Conservation (phyloP, 2,797 vertebrate species). For the Mormyrops attenuatus region DNA sequence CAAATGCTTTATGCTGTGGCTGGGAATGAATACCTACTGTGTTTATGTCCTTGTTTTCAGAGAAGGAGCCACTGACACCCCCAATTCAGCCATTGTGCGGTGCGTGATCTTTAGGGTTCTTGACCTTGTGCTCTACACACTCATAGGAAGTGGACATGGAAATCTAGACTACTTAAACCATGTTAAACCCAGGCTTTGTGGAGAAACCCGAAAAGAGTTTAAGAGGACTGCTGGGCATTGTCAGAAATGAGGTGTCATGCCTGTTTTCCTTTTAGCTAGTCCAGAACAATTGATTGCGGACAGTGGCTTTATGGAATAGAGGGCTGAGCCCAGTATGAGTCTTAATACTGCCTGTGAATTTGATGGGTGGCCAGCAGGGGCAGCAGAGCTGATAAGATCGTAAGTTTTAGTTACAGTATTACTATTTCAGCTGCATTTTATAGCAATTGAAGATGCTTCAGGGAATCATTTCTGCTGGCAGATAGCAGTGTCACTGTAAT, state of each 20-base stretch:
- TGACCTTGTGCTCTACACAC: neutral
- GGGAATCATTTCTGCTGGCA: neutral
- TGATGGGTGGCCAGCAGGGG: neutral
- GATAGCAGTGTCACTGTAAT: neutral
- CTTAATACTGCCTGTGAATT: neutral
- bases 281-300: neutral
- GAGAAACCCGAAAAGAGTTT: neutral
- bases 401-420: neutral
- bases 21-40: neutral
- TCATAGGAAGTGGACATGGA: neutral
- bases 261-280: neutral
- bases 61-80: neutral
- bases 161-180: neutral
- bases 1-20: neutral
- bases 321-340: neutral
- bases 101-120: neutral
- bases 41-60: neutral
- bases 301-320: neutral
- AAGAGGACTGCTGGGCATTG: neutral
- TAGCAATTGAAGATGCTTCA: neutral
- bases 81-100: neutral
- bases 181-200: neutral
- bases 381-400: neutral
- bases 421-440: neutral
- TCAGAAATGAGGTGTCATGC: neutral